Conservation (phyloP, 2,888 invertebrate genomes). For the Thymelicus acteon region DNA sequence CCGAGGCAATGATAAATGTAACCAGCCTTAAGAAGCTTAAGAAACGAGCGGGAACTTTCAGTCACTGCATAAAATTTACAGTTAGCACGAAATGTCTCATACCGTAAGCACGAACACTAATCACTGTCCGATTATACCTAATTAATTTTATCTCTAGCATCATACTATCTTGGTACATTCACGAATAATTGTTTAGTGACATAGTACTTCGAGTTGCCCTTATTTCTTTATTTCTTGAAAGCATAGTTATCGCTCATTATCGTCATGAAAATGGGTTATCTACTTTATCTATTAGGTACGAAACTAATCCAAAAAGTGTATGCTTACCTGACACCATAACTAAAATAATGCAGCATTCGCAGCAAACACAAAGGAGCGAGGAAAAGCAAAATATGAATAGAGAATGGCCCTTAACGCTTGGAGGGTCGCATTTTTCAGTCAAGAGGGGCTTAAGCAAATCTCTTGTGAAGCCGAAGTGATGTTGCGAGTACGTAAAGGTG, state of each 20-base stretch:
- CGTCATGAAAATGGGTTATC: conserved; percentile 15
- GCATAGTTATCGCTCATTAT: neutral
- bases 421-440: conserved; percentile 27
- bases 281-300: conserved; percentile 4
- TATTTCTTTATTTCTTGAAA: conserved; percentile 13
- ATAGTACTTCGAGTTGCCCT: conserved; percentile 4
- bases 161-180: conserved; percentile 7
- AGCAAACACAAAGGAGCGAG: conserved; percentile 13
- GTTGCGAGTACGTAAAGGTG: conserved; percentile 58
- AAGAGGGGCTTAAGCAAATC: conserved; percentile 38
- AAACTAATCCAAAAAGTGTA: conserved; percentile 1
- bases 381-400: conserved; percentile 16
- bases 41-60: conserved; percentile 34
- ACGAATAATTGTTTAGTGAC: conserved; percentile 16
- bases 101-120: conserved; percentile 26
- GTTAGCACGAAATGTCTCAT: conserved; percentile 35
- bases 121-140: conserved; percentile 29
- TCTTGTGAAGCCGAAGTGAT: conserved; percentile 38
- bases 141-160: conserved; percentile 21
- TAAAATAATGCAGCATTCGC: neutral
- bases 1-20: conserved; percentile 68
- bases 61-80: conserved; percentile 34
- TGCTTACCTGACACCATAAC: too few species aligned
- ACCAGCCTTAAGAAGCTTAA: conserved; percentile 30
- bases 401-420: conserved; percentile 19